Evolutionary conservation across 2,888 invertebrate genomes (phyloP), one percentile per base, ranked within the genome.

Genomic region (Eledone cirrhosa): DNA sequence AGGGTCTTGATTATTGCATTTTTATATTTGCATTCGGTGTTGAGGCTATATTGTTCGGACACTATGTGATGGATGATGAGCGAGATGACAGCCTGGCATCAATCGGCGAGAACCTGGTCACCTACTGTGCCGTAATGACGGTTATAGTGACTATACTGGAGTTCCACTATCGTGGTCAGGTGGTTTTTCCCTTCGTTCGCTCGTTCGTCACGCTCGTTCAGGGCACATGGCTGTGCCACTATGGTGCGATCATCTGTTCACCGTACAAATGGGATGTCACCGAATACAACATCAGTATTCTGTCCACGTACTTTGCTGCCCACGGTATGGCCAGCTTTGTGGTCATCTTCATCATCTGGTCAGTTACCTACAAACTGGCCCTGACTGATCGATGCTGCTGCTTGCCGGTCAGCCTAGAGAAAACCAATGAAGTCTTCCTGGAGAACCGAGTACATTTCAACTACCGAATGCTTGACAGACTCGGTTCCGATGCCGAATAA

Each of bases 361-460:
- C 80, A 22, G n/a, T 83, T 19, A 77, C 80, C 19, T 72, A 74
- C 31, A 82, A 80, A 78, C 59, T 80, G 27, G 78, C 76, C 22
- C 67, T 74, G 0, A 72, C 80, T 16, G 79, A 80, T 27, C 74
- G 63, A 16, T 82, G 83, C 33, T 76, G 77, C 22, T 83, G 83
- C 65, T 48, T 80, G n/a, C 78, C 80, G 16, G 74, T 78, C 8
- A 80, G 67, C 33, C 22, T 59, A 3, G 29, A 77, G 14, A 79
- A 80, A 41, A 48, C 67, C 1, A 80, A 80, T 1, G 78, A 67
- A n/a, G 69, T 82, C 29, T 80, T 77, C 65, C 74, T 83, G n/a
- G 80, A 83, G 48, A 83, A 83, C 76, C 74, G 83, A 24, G 81
- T 82, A 11, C 78, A 81, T 47, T 83, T 82, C 75, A 82, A 83